Evolutionary conservation across 2,113 vertebrate genomes (phyloP).

Genomic region (Mus spicilegus): DNA sequence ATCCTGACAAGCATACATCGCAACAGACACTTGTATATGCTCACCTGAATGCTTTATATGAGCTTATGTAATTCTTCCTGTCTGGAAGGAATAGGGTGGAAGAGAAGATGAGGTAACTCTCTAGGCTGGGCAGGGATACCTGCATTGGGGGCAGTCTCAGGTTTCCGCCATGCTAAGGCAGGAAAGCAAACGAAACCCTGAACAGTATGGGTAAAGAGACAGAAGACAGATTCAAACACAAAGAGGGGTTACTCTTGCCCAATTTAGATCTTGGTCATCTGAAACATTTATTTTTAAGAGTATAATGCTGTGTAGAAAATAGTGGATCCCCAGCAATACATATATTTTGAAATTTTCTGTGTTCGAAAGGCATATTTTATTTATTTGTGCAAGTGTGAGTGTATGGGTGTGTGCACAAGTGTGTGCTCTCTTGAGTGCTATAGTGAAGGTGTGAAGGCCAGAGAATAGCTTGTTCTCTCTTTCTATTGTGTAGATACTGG

Average conservation of each 20-base stretch:
- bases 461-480: neutral
- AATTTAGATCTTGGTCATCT: neutral
- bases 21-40: neutral
- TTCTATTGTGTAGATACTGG: neutral
- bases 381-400: neutral
- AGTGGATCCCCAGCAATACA: neutral
- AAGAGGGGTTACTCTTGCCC: neutral
- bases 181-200: neutral
- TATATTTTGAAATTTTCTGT: too few relatives aligned
- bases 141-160: neutral
- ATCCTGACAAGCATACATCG: neutral
- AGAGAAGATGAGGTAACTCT: neutral
- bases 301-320: neutral
- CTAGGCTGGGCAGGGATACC: neutral
- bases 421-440: too few relatives aligned
- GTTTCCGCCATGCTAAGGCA: neutral
- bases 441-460: neutral
- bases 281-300: constrained; percentile 18
- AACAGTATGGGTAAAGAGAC: neutral
- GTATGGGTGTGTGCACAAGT: neutral
- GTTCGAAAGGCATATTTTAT: neutral
- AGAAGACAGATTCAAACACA: neutral
- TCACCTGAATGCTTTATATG: neutral
- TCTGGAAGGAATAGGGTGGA: neutral
- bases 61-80: neutral